phyloP scores from a whole-genome alignment of 2,113 vertebrate species.

The Sinosuthora webbiana region DNA sequence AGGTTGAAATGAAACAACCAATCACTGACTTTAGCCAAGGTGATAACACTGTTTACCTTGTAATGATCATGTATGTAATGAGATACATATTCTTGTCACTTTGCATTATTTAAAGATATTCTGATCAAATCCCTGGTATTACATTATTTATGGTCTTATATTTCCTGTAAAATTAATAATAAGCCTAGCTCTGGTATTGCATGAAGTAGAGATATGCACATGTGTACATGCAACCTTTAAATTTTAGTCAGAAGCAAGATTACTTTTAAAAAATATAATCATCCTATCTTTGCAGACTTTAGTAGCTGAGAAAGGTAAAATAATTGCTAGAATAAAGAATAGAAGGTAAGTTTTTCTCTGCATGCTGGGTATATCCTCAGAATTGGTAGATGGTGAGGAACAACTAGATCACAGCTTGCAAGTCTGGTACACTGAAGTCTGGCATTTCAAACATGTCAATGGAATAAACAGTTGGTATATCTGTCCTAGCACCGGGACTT shows the following conservation, averaged over 20 bases:
- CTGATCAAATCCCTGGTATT: not conserved
- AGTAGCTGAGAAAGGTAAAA: not conserved
- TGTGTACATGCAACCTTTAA: not conserved
- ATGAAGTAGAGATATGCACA: not conserved
- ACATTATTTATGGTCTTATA: not conserved
- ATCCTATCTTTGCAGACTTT: not conserved
- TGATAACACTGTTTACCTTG: not conserved
- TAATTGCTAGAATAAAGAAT: not conserved
- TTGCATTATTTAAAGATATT: not conserved
- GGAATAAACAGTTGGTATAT: rapidly evolving
- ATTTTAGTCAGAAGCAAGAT: not conserved
- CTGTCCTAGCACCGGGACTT: not conserved
- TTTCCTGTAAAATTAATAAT: not conserved
- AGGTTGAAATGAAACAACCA: not conserved
- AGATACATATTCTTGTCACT: not conserved
- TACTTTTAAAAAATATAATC: not conserved
- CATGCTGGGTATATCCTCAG: not conserved
- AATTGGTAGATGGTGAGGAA: not conserved
- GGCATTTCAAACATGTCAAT: not conserved
- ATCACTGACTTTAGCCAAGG: not conserved
- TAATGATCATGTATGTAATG: not conserved
- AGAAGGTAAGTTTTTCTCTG: not conserved
- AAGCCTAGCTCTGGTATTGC: not conserved
- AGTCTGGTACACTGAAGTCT: not conserved
- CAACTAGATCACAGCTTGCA: not conserved